Evolutionary conservation across 2,113 vertebrate genomes (phyloP).

Genomic region (Cardinalis cardinalis): DNA sequence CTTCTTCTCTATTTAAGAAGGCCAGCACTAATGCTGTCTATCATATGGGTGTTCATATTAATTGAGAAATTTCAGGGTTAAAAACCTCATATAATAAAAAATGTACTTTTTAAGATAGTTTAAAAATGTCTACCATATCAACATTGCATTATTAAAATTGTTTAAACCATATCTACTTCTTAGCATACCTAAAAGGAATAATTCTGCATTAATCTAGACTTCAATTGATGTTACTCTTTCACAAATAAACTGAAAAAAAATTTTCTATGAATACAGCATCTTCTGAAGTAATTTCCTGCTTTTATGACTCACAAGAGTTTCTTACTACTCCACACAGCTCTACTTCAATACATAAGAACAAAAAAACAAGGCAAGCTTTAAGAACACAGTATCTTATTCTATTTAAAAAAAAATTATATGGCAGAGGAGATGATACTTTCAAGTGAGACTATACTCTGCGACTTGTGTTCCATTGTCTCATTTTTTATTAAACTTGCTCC

Average conservation of each 20-base stretch:
- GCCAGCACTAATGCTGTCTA: not conserved
- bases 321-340: not conserved
- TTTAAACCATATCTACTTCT: not conserved
- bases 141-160: not conserved
- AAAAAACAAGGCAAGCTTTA: not conserved
- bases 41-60: fast-evolving
- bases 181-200: not conserved
- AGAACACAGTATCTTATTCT: not conserved
- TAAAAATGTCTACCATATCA: not conserved
- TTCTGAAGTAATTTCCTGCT: not conserved
- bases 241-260: not conserved
- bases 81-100: not conserved
- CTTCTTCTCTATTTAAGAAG: not conserved
- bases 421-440: not conserved
- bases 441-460: not conserved
- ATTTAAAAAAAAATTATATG: not conserved
- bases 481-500: not conserved
- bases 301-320: not conserved
- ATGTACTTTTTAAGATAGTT: not conserved
- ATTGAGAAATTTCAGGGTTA: not conserved
- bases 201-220: not conserved
- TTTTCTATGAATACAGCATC: not conserved
- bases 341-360: not conserved
- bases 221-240: not conserved
- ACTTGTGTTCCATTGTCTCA: not conserved